Evolutionary conservation across 2,113 vertebrate species (phyloP), one percentile per base, ranked within the genome.

Genomic region (Phocoena sinus): DNA sequence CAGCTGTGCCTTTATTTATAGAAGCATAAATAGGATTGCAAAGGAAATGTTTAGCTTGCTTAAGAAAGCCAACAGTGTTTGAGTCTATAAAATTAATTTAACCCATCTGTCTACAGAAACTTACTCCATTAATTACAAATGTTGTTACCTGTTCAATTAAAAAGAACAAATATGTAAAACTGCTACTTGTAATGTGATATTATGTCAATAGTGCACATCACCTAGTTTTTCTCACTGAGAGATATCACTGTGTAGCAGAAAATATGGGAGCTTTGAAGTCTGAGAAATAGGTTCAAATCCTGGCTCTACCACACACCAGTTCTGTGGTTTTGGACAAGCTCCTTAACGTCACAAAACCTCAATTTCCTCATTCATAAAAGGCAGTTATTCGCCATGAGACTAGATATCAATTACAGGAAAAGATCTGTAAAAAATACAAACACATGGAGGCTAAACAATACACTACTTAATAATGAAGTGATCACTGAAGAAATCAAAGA

Each of bases 1-100:
- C 94, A 97, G 96, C 97, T 97, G 91, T 65, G 89, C 26, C 47
- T 93, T 95, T 97, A 97, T 97, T 97, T 98, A 95, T 97, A 97
- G 97, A 91, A 68, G n/a, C 70, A 91, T 94, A 97, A 97, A 94
- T 96, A 96, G 73, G 86, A 83, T 86, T 76, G 96, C 92, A 97
- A 97, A 95, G 85, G 96, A 97, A 97, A 96, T 97, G 73, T 97
- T 96, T 97, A 94, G 73, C 89, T 97, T 96, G 73, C 77, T 96
- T 97, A 94, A 95, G 96, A 97, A 97, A 97, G 86, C 36, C 82
- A 96, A 79, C n/a, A 82, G 94, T 87, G 94, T 93, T 96, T 87
- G 83, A 95, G 70, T 95, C 86, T 91, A 47, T 86, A 97, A 96
- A 96, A 97, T 97, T 95, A 84, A 95, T 96, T 71, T 97, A 96